phyloP scores from a whole-genome alignment of 2,113 vertebrate species.

The Rhombomys opimus region DNA sequence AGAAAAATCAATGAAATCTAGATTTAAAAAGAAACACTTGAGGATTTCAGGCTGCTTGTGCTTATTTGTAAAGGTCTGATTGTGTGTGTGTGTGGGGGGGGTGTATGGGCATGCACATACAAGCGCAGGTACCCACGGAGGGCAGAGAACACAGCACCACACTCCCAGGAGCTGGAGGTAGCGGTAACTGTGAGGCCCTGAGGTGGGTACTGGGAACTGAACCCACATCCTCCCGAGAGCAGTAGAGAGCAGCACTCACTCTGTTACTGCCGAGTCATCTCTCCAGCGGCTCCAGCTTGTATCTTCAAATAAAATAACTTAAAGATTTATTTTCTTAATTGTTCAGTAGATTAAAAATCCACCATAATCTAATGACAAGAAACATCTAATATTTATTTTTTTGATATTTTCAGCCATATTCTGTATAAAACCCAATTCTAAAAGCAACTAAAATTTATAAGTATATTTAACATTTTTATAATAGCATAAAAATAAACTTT shows the following conservation, averaged over 20 bases:
- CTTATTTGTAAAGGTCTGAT: not conserved
- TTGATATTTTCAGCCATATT: not conserved
- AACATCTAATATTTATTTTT: not conserved
- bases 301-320: conserved; percentile 37
- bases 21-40: not conserved
- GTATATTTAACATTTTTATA: not conserved
- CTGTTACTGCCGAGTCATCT: not conserved
- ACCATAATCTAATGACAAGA: conserved; percentile 34
- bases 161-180: too few relatives aligned
- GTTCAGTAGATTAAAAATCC: conserved; percentile 33
- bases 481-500: conserved; percentile 6
- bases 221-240: not conserved
- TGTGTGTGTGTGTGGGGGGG: not conserved
- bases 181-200: not conserved
- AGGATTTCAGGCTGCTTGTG: not conserved
- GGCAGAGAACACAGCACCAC: not conserved
- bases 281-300: not conserved
- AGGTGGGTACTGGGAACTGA: not conserved
- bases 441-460: conserved; percentile 45
- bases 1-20: not conserved
- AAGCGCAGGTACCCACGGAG: too few relatives aligned
- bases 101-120: too few relatives aligned
- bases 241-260: too few relatives aligned
- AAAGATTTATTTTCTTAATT: conserved; percentile 58
- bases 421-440: not conserved